Evolutionary conservation across 2,113 vertebrate genomes (phyloP).

Genomic region (Ptilonorhynchus violaceus): DNA sequence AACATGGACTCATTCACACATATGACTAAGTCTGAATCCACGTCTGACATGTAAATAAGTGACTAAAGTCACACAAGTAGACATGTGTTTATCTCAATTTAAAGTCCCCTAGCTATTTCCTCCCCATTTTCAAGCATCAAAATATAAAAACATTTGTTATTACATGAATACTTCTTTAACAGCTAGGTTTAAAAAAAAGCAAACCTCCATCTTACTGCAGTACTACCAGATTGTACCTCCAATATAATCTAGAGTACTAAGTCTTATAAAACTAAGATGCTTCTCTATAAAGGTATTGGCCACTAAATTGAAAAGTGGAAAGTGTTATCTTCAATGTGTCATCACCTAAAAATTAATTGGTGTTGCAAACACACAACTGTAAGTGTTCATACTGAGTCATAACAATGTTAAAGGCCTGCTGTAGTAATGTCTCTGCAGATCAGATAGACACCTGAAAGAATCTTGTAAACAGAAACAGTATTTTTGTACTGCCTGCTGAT

Average conservation of each 20-base stretch:
- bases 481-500: conserved; percentile 39
- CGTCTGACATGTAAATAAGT: not conserved
- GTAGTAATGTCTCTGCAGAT: conserved; percentile 25
- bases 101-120: not conserved
- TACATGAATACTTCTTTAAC: not conserved
- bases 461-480: not conserved
- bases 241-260: not conserved
- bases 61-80: not conserved
- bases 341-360: not conserved
- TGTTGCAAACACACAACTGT: not conserved
- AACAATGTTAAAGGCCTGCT: not conserved
- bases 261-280: not conserved
- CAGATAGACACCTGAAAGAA: not conserved
- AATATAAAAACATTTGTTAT: not conserved
- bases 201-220: not conserved
- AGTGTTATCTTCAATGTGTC: not conserved
- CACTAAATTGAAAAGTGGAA: not conserved
- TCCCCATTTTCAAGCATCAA: not conserved
- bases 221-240: not conserved
- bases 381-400: not conserved
- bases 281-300: not conserved
- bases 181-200: not conserved
- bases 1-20: not conserved
- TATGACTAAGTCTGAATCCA: not conserved
- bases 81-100: not conserved